Conservation (phyloP, 2,113 vertebrate genomes). For the Willisornis vidua region DNA sequence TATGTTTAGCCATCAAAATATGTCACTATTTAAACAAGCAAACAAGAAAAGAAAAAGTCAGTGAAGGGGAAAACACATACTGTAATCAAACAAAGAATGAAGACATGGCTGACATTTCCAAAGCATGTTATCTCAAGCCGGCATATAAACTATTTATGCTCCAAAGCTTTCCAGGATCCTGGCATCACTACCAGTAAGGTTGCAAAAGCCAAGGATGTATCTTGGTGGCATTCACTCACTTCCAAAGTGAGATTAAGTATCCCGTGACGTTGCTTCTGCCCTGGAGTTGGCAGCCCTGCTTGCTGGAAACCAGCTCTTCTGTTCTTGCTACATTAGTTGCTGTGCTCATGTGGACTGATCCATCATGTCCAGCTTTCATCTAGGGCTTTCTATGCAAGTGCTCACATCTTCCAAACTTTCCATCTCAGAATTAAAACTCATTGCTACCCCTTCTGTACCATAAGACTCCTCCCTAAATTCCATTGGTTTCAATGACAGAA, state of each 20-base stretch:
- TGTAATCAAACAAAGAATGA: neutral
- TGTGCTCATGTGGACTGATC: rapidly evolving
- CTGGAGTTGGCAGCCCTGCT: neutral
- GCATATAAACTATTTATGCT: neutral
- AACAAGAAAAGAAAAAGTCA: neutral
- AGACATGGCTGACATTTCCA: neutral
- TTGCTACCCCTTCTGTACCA: neutral
- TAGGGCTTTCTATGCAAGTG: neutral
- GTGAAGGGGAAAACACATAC: neutral
- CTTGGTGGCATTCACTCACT: neutral
- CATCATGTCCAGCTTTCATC: neutral
- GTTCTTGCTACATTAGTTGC: neutral
- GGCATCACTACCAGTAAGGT: neutral
- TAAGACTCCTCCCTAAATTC: neutral
- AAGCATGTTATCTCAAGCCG: neutral
- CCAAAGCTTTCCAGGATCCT: neutral
- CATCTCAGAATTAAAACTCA: neutral
- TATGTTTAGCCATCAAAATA: neutral
- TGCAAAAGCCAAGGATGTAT: slow-evolving; percentile 13
- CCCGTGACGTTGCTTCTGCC: neutral
- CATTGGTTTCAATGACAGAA: neutral
- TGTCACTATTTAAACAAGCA: neutral
- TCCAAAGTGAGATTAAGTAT: neutral
- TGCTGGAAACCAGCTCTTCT: neutral
- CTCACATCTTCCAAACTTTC: neutral